Evolutionary conservation across 2,888 invertebrate genomes (phyloP), one percentile per base, ranked within the genome.

Genomic region (Seladonia tumulorum): DNA sequence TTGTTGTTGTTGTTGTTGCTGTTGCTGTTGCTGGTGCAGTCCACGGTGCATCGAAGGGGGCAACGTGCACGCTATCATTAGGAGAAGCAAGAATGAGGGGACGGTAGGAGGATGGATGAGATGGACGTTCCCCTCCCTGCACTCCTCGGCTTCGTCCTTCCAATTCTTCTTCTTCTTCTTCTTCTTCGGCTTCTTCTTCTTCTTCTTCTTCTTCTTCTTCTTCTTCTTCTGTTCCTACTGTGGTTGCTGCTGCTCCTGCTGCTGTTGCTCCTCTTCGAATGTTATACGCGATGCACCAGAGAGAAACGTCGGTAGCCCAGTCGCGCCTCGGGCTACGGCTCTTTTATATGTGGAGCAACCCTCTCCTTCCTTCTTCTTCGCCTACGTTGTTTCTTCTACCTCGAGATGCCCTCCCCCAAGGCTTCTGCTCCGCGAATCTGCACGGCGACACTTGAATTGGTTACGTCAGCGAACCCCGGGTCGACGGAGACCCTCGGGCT

Each of bases 51-150:
- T 90, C 92, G 90, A 90, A 88, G 91, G 89, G 90, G 87, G 88
- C 86, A 90, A 83, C 87, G 87, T 89, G 92, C 91, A 94, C 93
- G 93, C 94, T 94, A 94, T 94, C 94, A 94, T 94, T 94, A 94
- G 93, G 91, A 90, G 91, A 90, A 87, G 90, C 91, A 90, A 91
- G 92, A 92, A 93, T 90, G 91, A 91, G 89, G 89, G 89, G 86
- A 92, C 90, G 92, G 92, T 90, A 89, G 91, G 91, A 93, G 93
- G 92, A 93, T 92, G 93, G 92, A 93, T 88, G 88, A 91, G 91
- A 90, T 88, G 90, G 85, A 92, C 87, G 89, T 85, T 83, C 83
- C 85, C 83, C 57, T 57, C 84, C 86, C 88, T 83, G 85, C 75
- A 53, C 77, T 68, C 79, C 78, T 63, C 82, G 42, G 45, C 71